Base-by-base conservation (phyloP, 2,113 vertebrate species). In the Myotis davidii region DNA sequence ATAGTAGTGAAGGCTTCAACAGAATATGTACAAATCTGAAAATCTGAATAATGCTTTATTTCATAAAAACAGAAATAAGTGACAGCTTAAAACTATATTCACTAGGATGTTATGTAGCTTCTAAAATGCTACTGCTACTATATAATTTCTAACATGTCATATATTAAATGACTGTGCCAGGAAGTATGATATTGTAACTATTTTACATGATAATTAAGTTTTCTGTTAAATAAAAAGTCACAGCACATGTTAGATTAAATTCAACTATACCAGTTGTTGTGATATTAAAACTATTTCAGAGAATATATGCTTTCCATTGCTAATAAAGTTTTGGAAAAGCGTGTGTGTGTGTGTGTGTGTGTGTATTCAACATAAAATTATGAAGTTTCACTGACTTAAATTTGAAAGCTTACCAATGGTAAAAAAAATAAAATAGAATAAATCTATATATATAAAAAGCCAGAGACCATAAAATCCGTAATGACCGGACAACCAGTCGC, bases 161-260 rank as follows among this genome's bases (percentile, higher is more conserved):
- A 69, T 37, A 85, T 0, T 93, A 52, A 74, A 81, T 69, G 73
- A 93, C 64, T 94, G 59, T 95, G 67, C 50, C 67, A 96, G 37
- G 37, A 94, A 90, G 29, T 74, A 93, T 81, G 9, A 27, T 64
- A 74, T 54, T 74, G 9, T 84, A 86, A 77, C 61, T 79, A 37
- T 94, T 92, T 97, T 74, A 91, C 13, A 88, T 45, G 77, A 87
- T 65, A 10, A 17, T 70, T 69, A 39, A 83, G 34, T 87, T 67
- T 50, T 69, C 76, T 89, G 91, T 94, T 86, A 93, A 69, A 83
- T 81, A 42, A 90, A 93, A 93, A 42, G 37, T 82, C 67, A 90
- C 16, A n/a, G 34, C 29, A 88, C 23, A 50, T n/a, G 69, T 37
- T 78, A 87, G 48, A 72, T 48, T 83, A 94, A 79, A 92, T 11